Evolutionary conservation across 1,140 invertebrate species (phyloP), one percentile per base, ranked within the genome.

Genomic region (Oncopeltus fasciatus): DNA sequence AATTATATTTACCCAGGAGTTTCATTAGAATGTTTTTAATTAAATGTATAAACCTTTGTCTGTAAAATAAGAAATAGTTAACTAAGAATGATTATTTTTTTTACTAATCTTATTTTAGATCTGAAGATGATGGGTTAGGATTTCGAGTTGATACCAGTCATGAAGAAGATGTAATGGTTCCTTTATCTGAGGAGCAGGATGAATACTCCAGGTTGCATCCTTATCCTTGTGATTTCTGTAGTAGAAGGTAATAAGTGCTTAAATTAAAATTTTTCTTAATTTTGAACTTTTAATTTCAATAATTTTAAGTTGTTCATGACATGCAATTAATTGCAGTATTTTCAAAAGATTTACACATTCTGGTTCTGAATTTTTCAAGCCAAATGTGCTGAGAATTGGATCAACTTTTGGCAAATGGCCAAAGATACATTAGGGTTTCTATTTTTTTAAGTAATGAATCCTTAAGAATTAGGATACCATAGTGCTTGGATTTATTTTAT

Each of bases 151-250:
- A 57, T 62, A 27, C 18, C 58, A 26, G 24, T 21, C 26, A 43
- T 58, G 47, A 20, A 2, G 61, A 58, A n/a, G 60, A 61, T 53
- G 27, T 51, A 26, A 33, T 24, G 16, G 38, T 88, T 56, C 84
- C 85, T 11, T 72, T 90, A 65, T 85, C 86, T 18, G 86, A 85
- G 57, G 85, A 87, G 70, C 86, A 88, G 76, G 86, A 89, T 73
- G 82, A 87, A 63, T 88, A 88, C 69, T 87, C 84, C 28, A 83
- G 83, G 2, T 79, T 84, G 64, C 78, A 86, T n/a, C 87, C 87
- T 0, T 88, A 86, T 76, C 87, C 87, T 0, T 91, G 88, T 68
- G 87, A 91, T 69, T 88, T 89, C 70, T 90, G 88, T 69, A 88
- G 84, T 51, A 77, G 86, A 9, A 78, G 87, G 51, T 46, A n/a